Percentiles rank a stretch among this genome's conserved stretches.
These are phyloP conservation scores for Adelognathus sp. DNA, from an alignment of 2,888 invertebrate species.

Conservation along the genomic window DNA sequence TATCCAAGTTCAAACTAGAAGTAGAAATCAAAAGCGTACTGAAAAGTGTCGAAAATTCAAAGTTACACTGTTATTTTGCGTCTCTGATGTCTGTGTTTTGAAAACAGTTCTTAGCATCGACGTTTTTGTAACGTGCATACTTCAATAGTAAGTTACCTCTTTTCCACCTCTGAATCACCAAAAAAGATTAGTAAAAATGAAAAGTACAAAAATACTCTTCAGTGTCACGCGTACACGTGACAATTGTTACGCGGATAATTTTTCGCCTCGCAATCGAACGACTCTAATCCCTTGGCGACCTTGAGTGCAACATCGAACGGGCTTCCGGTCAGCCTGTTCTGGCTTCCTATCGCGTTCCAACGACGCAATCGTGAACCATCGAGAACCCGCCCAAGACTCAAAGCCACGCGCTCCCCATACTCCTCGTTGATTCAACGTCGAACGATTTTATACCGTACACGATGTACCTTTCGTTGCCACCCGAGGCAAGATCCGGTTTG, in stretches of 20 bases:
- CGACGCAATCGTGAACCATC: neutral
- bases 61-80: no score
- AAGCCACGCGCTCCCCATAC: neutral
- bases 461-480: neutral
- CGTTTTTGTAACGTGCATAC: neutral
- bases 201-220: neutral
- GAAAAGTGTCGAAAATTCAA: neutral
- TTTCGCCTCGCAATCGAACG: neutral
- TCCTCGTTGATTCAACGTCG: neutral
- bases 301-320: slow-evolving; percentile 38
- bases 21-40: neutral
- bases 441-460: neutral
- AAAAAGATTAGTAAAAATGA: neutral
- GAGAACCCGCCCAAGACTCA: neutral
- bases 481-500: slow-evolving; percentile 4
- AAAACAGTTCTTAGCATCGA: neutral
- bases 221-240: neutral
- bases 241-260: slow-evolving; percentile 2
- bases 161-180: neutral
- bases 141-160: neutral
- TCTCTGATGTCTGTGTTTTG: no score
- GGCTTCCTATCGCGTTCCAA: slow-evolving; percentile 32
- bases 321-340: slow-evolving; percentile 36
- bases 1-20: neutral
- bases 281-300: slow-evolving; percentile 28